Evolutionary conservation across 1,140 invertebrate genomes (phyloP).

Genomic region (Cherax quadricarinatus): DNA sequence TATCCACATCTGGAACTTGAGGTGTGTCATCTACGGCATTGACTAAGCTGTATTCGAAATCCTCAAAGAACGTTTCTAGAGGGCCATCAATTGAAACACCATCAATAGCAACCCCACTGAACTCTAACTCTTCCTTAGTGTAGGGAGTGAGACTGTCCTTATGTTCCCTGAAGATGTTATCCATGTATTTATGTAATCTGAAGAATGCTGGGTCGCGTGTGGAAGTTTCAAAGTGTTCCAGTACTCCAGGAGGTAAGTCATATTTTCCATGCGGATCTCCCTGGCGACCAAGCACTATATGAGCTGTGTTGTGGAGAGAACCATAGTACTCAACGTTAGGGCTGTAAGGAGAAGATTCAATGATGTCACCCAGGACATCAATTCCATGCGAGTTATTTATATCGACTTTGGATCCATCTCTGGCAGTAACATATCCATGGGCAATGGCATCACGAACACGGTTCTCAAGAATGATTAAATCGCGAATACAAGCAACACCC

Average conservation of each 20-base stretch:
- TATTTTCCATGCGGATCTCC: no score
- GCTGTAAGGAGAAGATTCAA: no score
- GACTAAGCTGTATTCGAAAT: conserved; percentile 44
- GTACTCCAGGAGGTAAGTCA: no score
- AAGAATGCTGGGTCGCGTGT: no score
- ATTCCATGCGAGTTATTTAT: conserved; percentile 30
- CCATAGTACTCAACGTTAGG: no score
- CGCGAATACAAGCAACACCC: conserved; percentile 21
- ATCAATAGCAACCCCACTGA: not conserved
- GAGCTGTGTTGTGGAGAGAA: no score
- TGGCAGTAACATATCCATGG: not conserved
- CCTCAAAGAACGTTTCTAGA: conserved; percentile 39
- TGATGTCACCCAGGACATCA: conserved; percentile 13
- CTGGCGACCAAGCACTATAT: no score
- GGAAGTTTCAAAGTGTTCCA: no score
- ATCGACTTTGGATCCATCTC: not conserved
- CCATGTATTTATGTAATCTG: no score
- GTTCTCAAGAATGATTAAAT: conserved; percentile 23
- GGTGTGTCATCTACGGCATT: conserved; percentile 35
- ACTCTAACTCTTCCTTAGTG: not conserved
- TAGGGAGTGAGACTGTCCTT: no score
- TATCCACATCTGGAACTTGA: not conserved
- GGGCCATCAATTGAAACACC: conserved; percentile 3
- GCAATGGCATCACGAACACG: conserved; percentile 14
- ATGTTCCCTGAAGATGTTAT: no score